Percentiles rank a stretch among this genome's conserved stretches.
phyloP scores from a whole-genome alignment of 2,888 invertebrate genomes.

The Pocota personata region DNA sequence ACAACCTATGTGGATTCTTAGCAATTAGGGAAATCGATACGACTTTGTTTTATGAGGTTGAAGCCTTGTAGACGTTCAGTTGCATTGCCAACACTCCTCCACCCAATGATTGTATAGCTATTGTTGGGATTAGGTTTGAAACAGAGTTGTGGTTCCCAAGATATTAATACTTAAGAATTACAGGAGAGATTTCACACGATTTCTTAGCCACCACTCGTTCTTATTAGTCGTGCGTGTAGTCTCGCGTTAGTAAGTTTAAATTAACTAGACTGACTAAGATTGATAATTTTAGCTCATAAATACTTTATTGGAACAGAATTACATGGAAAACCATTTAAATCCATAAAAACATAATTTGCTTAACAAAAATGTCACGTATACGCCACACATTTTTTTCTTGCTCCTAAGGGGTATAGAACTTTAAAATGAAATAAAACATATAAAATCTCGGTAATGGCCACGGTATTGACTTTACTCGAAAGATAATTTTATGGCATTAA shows the following conservation, averaged over 20 bases:
- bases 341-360: no score
- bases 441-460: no score
- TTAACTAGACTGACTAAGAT: no score
- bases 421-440: no score
- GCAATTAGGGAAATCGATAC: conserved; percentile 45
- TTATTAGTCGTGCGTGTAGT: neutral
- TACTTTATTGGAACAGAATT: no score
- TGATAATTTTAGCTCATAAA: no score
- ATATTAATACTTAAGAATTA: neutral
- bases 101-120: neutral
- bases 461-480: no score
- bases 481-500: no score
- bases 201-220: no score
- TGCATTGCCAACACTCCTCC: conserved; percentile 1
- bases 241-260: neutral
- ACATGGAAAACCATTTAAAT: no score
- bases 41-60: neutral
- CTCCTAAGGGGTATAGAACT: no score
- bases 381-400: conserved; percentile 7
- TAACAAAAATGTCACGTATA: conserved; percentile 42
- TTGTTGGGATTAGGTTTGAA: neutral
- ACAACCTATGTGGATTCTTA: neutral
- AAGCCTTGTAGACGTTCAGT: neutral
- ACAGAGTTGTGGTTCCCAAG: neutral
- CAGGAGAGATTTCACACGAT: no score